Base-by-base conservation (phyloP, 1,140 invertebrate genomes). In the Zaprionus africanus region DNA sequence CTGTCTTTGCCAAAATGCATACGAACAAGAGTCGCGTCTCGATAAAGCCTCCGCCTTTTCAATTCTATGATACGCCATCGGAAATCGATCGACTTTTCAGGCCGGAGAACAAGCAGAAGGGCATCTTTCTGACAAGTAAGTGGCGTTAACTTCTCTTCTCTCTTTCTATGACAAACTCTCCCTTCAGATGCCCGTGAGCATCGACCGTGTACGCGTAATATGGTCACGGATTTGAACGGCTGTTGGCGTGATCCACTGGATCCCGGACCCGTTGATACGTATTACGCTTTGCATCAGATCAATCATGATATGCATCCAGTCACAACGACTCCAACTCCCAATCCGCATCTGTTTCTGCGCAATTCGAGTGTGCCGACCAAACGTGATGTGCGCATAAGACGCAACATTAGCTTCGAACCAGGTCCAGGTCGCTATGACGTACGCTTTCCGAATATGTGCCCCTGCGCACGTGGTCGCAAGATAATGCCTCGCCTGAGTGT, bases 81-180 rank as follows among this genome's bases (percentile, higher is more conserved):
- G 77, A 69, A 6, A 70, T 79, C 0, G 83, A 92, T 19, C 69
- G 68, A 1, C 53, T 92, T 0, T 57, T 58, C 5, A 76, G 34
- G 6, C 60, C 81, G 0, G 78, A 79, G n/a, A 86, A 92, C 15
- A 56, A 38, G 12, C 70, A 81, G 3, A 92, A 92, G 51, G 90
- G 90, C 15, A 73, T 88, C 5, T 92, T 92, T 22, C 28, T 92
- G 5, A 78, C 86, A 26, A 92, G 90, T 92, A 71, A 81, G 85
- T 2, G n/a, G 4, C 26, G 28, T 2, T 49, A 19, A 31, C 5
- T 19, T 15, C 4, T 41, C 13, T 13, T 22, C 2, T 13, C 9
- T 51, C 22, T 17, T 6, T n/a, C 1, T 43, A 31, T 31, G 7
- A 31, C 11, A 34, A 11, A 7, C 28, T 31, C 6, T 31, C 7